A percentile compares a stretch with the other conserved stretches of the same genome.
phyloP scores from a whole-genome alignment of 1,140 invertebrate genomes.

The Meloidogyne floridensis region DNA sequence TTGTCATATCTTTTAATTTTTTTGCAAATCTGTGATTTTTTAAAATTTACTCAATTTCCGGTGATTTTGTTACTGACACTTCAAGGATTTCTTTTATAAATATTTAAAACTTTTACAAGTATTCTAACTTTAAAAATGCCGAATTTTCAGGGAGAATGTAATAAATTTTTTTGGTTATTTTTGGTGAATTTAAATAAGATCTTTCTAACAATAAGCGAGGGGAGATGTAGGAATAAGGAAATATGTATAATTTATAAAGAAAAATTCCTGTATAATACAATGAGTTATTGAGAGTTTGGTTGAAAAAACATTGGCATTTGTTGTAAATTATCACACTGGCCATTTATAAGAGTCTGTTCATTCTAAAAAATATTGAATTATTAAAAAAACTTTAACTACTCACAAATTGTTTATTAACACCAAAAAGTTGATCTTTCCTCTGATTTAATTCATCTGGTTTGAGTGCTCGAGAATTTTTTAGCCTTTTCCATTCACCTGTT shows the following conservation, averaged over 20 bases:
- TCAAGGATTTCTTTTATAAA: not conserved
- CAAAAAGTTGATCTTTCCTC: not conserved
- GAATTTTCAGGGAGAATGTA: not conserved
- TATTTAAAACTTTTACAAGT: not conserved
- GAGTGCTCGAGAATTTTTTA: constrained; percentile 3
- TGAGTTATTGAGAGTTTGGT: not conserved
- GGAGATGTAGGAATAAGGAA: not conserved
- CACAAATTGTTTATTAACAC: not conserved
- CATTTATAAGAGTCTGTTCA: not conserved
- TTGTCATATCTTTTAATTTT: not conserved
- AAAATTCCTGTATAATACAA: not conserved
- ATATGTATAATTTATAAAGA: not conserved
- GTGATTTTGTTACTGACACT: not conserved
- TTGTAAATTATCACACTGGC: not conserved
- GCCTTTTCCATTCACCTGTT: constrained; percentile 37
- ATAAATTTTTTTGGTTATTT: not conserved
- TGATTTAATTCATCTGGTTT: not conserved
- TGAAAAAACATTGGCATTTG: not conserved
- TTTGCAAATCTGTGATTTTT: constrained; percentile 3
- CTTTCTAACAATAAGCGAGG: not conserved
- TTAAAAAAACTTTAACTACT: not conserved
- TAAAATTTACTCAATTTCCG: not conserved
- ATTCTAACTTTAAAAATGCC: not conserved
- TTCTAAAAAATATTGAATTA: not conserved
- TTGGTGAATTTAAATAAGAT: constrained; percentile 1